phyloP scores from a whole-genome alignment of 2,888 invertebrate genomes.

The Glaucopsyche alexis region DNA sequence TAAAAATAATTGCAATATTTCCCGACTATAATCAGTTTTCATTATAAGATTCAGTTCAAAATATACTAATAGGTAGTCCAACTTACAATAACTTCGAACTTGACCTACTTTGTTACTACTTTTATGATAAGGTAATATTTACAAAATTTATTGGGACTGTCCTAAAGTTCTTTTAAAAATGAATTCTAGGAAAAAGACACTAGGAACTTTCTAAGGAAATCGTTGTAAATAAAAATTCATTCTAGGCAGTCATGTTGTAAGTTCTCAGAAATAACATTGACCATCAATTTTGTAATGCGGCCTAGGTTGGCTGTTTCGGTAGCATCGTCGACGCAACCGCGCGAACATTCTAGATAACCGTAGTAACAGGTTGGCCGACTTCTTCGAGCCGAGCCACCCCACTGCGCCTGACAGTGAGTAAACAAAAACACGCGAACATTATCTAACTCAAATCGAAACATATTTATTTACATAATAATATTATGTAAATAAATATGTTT shows the following conservation, averaged over 20 bases:
- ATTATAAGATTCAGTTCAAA: neutral
- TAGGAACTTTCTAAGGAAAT: neutral
- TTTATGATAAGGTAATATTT: no score
- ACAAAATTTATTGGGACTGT: neutral
- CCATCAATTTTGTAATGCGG: conserved; percentile 2
- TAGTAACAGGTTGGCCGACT: neutral
- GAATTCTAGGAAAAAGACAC: neutral
- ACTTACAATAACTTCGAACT: no score
- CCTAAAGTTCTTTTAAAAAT: neutral
- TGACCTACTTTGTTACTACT: no score
- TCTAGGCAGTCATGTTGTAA: neutral
- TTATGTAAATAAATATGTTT: conserved; percentile 21
- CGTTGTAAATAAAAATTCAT: neutral
- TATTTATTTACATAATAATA: conserved; percentile 19
- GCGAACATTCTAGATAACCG: no score
- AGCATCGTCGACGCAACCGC: neutral
- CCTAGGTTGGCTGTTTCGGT: neutral
- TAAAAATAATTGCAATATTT: conserved; percentile 1
- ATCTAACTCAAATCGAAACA: conserved; percentile 22
- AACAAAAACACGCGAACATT: conserved; percentile 7
- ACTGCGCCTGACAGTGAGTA: neutral
- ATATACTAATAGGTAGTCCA: no score
- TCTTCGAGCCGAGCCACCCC: neutral
- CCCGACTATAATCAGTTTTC: neutral
- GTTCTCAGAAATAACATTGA: neutral